These are phyloP conservation scores for Limenitis camilla DNA, from an alignment of 2,888 invertebrate genomes.

Conservation along the genomic window DNA sequence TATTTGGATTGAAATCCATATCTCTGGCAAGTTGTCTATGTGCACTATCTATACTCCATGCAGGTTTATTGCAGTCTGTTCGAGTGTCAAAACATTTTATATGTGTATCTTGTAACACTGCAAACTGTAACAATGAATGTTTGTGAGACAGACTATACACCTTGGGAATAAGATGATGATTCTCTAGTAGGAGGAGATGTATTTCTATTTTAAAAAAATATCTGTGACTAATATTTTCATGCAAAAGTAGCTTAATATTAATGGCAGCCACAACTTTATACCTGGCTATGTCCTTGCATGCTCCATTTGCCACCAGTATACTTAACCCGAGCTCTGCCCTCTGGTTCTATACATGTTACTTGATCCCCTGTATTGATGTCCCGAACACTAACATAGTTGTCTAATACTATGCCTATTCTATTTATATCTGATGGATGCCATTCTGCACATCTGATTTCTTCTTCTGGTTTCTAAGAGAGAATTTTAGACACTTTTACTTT, in stretches of 20 bases:
- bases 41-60: constrained; percentile 89
- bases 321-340: constrained; percentile 83
- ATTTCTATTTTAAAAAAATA: too few species aligned
- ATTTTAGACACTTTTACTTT: not conserved
- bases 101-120: constrained; percentile 88
- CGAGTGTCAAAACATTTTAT: constrained; percentile 92
- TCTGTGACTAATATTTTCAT: too few species aligned
- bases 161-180: too few species aligned
- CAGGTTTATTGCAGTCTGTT: constrained; percentile 79
- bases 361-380: constrained; percentile 77
- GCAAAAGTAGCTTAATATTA: too few species aligned
- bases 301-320: constrained; percentile 95
- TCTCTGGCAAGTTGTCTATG: constrained; percentile 93
- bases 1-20: constrained; percentile 98
- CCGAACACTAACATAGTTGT: constrained; percentile 84
- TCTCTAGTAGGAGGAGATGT: too few species aligned
- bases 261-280: constrained; percentile 24
- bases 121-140: constrained; percentile 72
- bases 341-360: constrained; percentile 60
- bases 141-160: too few species aligned
- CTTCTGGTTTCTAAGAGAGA: constrained; percentile 68
- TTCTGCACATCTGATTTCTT: constrained; percentile 85
- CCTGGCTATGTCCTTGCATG: constrained; percentile 89
- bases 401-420: constrained; percentile 83
- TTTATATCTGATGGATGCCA: constrained; percentile 89